A percentile compares a stretch with the other conserved stretches of the same genome.
Conservation (phyloP, 2,113 vertebrate species). For the Chiloscyllium plagiosum region DNA sequence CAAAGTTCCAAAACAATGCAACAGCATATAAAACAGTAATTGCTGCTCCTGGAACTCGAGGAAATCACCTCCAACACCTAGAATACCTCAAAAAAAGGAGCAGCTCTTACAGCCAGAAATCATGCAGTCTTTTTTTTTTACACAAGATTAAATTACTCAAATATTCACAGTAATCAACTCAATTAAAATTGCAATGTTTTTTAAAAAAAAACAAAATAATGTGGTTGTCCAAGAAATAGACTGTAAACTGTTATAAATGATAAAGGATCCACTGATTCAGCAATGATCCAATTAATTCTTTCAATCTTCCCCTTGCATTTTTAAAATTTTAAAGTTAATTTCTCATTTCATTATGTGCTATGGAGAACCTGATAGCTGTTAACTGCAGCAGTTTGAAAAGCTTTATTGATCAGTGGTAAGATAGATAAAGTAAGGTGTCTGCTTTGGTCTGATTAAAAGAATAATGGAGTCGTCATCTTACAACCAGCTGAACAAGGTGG, state of each 20-base stretch:
- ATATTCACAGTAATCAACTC: neutral
- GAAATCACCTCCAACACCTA: too few relatives aligned
- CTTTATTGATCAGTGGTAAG: neutral
- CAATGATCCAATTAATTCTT: neutral
- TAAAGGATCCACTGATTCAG: neutral
- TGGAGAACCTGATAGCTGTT: neutral
- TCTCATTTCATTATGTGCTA: neutral
- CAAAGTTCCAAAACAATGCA: too few relatives aligned
- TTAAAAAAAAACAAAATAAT: neutral
- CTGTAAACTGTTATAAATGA: neutral
- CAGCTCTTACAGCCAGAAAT: too few relatives aligned
- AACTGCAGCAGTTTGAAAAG: neutral
- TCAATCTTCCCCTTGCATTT: neutral
- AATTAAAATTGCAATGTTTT: neutral
- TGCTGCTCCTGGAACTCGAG: too few relatives aligned
- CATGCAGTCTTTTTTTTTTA: neutral
- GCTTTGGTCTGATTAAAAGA: neutral
- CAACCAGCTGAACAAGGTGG: neutral
- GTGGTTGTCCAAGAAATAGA: neutral
- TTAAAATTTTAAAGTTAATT: neutral
- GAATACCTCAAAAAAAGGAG: too few relatives aligned
- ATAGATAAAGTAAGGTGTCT: neutral
- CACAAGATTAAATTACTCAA: neutral
- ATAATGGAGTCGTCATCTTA: neutral
- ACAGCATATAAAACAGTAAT: too few relatives aligned